Evolutionary conservation across 2,888 invertebrate genomes (phyloP), one percentile per base, ranked within the genome.

Genomic region (Hypomecis punctinalis): DNA sequence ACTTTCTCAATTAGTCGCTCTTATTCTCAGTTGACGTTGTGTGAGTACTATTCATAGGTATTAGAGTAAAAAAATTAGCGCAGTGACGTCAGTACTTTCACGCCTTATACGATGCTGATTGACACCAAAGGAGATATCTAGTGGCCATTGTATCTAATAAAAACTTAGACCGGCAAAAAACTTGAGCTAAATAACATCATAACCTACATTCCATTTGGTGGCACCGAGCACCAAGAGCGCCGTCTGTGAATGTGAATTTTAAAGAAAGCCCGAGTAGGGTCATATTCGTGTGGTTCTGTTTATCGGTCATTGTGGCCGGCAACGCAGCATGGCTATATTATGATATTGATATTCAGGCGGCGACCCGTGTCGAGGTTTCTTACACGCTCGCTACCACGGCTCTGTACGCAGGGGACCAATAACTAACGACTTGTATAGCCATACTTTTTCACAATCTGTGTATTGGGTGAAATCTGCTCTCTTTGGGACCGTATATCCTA

Each of bases 301-400:
- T 90, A 90, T 91, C 87, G 91, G 90, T 87, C 89, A 90, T 87
- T 88, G 88, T 88, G 85, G 79, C 83, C 80, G 83, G 81, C 83
- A 83, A 83, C 82, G 85, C 80, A 74, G 79, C 83, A 81, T 78
- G 83, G 77, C 80, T 83, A 87, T 89, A 88, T 84, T 86, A 84
- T 82, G 84, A 87, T 89, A 91, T 93, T 93, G 91, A 88, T 90
- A 93, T 93, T 90, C 92, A 88, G 82, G 83, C 78, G 79, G 87
- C 84, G 88, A 84, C 76, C 79, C 79, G 81, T 74, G 80, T 79
- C 86, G 84, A 86, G 82, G 86, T 81, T 84, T 84, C 85, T 85
- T 85, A 83, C 85, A 82, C 84, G 80, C 83, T 81, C 81, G 78
- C 82, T 80, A 79, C 78, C 80, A 77, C 75, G 76, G 83, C 82